Evolutionary conservation across 2,888 invertebrate genomes (phyloP).

Genomic region (Ecdyonurus torrentis): DNA sequence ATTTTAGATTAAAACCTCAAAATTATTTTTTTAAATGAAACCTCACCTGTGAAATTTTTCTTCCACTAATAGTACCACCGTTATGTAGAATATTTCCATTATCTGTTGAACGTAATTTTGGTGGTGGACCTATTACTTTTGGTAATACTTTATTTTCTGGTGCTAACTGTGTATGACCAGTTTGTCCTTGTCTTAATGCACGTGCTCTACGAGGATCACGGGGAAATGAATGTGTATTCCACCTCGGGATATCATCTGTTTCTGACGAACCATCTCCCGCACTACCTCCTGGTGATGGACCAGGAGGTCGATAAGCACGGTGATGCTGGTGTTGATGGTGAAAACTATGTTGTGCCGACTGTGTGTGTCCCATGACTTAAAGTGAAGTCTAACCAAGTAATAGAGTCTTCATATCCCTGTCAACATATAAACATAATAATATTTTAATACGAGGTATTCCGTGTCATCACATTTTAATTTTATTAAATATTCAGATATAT

Average conservation of each 20-base stretch:
- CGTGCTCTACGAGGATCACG: neutral
- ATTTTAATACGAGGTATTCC: no score
- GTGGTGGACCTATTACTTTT: neutral
- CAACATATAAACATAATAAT: no score
- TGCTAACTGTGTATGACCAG: neutral
- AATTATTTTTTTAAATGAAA: no score
- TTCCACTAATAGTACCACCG: constrained; percentile 66
- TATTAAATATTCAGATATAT: no score
- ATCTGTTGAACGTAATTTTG: constrained; percentile 48
- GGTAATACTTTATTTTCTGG: constrained; percentile 1
- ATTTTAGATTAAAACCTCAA: no score
- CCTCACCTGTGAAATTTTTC: constrained; percentile 19
- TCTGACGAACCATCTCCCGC: neutral
- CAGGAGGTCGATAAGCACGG: neutral
- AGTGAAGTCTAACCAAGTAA: no score
- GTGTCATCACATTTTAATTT: no score
- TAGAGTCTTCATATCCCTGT: no score
- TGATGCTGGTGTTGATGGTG: neutral
- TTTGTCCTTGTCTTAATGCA: neutral
- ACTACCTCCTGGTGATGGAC: neutral
- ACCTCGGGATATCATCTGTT: neutral
- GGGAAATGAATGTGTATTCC: neutral
- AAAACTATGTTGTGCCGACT: constrained; percentile 1
- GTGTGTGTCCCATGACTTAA: neutral
- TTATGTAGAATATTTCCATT: constrained; percentile 69